A percentile compares a stretch with the other conserved stretches of the same genome.
Evolutionary conservation across 1,140 invertebrate genomes (phyloP).

Genomic region (Leguminivora glycinivorella): DNA sequence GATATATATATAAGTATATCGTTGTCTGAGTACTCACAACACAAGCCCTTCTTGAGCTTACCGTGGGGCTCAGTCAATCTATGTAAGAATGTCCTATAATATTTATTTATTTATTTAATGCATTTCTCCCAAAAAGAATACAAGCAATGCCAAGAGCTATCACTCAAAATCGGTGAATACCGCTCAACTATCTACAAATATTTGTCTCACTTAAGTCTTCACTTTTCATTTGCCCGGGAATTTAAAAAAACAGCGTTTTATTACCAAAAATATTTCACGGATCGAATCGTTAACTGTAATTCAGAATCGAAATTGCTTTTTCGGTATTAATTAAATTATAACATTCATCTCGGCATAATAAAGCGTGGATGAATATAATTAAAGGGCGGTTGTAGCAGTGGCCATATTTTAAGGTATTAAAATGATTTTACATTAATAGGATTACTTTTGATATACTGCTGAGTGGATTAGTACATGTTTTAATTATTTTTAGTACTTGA

Average conservation of each 20-base stretch:
- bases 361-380: conserved; percentile 55
- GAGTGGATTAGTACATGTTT: too few relatives aligned
- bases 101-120: too few relatives aligned
- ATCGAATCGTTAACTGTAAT: conserved; percentile 8
- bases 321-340: conserved; percentile 43
- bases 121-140: too few relatives aligned
- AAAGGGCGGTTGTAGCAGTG: conserved; percentile 48
- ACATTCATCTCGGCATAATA: conserved; percentile 47
- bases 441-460: background rate
- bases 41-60: too few relatives aligned
- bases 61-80: too few relatives aligned
- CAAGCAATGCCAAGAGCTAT: too few relatives aligned
- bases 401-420: conserved; percentile 34
- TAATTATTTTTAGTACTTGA: too few relatives aligned
- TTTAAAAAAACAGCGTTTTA: conserved; percentile 21
- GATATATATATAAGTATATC: too few relatives aligned
- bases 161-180: too few relatives aligned
- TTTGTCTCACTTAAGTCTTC: background rate
- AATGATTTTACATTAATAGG: background rate
- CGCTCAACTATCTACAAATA: background rate
- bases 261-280: background rate
- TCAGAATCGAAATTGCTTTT: conserved; percentile 24
- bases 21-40: too few relatives aligned
- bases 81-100: too few relatives aligned
- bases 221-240: background rate